These are phyloP conservation scores for Cepaea nemoralis DNA, from an alignment of 1,140 invertebrate genomes.

Conservation along the genomic window DNA sequence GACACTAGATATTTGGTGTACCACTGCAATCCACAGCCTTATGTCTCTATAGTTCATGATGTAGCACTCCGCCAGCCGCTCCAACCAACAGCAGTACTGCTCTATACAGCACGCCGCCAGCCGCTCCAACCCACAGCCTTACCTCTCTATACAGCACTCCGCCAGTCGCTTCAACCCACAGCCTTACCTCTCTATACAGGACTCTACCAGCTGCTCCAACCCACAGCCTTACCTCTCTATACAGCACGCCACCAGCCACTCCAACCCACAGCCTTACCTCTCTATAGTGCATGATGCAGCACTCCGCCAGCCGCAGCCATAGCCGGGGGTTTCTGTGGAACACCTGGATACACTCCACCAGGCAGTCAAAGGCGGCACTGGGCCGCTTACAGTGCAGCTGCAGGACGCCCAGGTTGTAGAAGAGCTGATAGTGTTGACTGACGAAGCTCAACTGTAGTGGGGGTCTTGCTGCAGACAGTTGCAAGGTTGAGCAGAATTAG, in stretches of 20 bases:
- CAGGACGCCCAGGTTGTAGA: conserved; percentile 92
- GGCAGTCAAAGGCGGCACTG: conserved; percentile 89
- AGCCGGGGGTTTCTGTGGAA: conserved; percentile 89
- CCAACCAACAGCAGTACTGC: no score
- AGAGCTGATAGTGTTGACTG: conserved; percentile 81
- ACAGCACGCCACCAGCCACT: conserved; percentile 88
- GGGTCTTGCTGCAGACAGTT: conserved; percentile 70
- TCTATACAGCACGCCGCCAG: no score
- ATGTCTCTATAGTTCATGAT: no score
- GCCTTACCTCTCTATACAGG: no score
- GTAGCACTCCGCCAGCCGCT: no score
- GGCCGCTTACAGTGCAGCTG: conserved; percentile 85
- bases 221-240: conserved; percentile 64
- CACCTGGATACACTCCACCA: conserved; percentile 87
- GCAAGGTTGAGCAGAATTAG: no score
- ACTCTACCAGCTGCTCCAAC: no score
- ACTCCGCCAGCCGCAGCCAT: conserved; percentile 94
- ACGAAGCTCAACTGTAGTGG: conserved; percentile 75
- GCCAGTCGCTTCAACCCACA: no score
- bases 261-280: conserved; percentile 61
- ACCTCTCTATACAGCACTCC: no score
- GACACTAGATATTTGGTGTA: no score
- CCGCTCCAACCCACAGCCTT: no score
- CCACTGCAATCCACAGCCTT: no score
- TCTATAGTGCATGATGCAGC: conserved; percentile 73